phyloP scores from a whole-genome alignment of 1,140 invertebrate genomes.

The Drosophila asahinai region DNA sequence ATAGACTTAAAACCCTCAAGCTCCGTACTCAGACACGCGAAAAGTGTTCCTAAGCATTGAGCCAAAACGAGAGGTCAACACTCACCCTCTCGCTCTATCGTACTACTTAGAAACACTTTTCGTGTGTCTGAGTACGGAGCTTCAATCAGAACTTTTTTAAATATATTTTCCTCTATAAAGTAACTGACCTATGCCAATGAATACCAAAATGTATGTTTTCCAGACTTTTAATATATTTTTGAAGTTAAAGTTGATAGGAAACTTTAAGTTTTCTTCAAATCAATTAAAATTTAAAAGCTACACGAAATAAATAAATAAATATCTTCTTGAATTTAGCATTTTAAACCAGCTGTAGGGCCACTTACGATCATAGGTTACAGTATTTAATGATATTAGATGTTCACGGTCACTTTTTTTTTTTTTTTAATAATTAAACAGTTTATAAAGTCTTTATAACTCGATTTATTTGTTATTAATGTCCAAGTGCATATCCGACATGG shows the following conservation, averaged over 20 bases:
- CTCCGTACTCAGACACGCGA: too few species aligned
- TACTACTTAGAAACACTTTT: too few species aligned
- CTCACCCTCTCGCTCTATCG: too few species aligned
- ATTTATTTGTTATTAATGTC: too few species aligned
- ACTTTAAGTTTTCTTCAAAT: too few species aligned
- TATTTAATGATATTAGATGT: not conserved
- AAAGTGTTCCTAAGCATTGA: too few species aligned
- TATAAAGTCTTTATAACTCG: conserved; percentile 6
- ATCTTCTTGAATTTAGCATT: not conserved
- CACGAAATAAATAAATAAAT: too few species aligned
- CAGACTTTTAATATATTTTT: too few species aligned
- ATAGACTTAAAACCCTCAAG: not conserved
- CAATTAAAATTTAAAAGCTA: too few species aligned
- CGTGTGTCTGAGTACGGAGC: too few species aligned
- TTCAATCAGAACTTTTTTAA: not conserved
- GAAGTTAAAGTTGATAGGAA: too few species aligned
- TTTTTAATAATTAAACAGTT: not conserved
- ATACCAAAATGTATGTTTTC: not conserved
- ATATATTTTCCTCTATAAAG: not conserved
- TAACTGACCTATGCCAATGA: conserved; percentile 6
- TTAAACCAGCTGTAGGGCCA: not conserved
- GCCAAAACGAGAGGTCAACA: too few species aligned
- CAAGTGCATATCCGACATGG: not conserved
- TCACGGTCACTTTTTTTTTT: not conserved
- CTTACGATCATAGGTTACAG: conserved; percentile 8